Evolutionary conservation across 1,140 invertebrate species (phyloP), one percentile per base, ranked within the genome.

Genomic region (Phymorhynchus buccinoides): DNA sequence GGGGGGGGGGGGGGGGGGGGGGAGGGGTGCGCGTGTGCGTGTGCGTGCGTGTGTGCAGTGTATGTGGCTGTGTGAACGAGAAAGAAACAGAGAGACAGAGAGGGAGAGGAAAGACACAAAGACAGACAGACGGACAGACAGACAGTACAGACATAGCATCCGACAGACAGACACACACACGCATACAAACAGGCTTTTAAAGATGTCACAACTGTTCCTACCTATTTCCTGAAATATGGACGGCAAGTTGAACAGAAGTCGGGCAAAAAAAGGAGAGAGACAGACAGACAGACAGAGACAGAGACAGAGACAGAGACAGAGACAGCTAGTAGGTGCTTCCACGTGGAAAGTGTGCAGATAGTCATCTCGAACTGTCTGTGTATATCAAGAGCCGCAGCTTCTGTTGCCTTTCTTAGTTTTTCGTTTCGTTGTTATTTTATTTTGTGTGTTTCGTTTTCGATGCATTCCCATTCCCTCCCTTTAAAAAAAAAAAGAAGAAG

Each of bases 1-100:
- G 41, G 44, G 78, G 27, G 39, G 44, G 32, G 0, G 35, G 12
- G 73, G 16, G 39, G 7, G 37, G 22, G 75, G 4, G 39, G 16
- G 39, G 16, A n/a, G 2, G 39, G 1, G 39, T 78, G 39, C 22
- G 80, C 35, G 39, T 30, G 62, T 35, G 32, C 16, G 80, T 7
- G 44, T 42, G 41, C 1, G 79, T 80, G 48, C 18, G 41, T 52
- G 48, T 18, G 48, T 52, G 48, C 2, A n/a, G n/a, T n/a, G 44
- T 9, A 18, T 9, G 44, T 9, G 44, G 18, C 7, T 9, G 44
- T 9, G 44, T 9, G 44, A 35, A 2, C 3, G 71, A 73, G 71
- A 73, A 22, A 73, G 71, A 73, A 32, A 73, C 4, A 73, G 71
- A 73, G 14, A 35, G 71, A 73, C 9, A 73, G 71, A 73, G 32